Evolutionary conservation across 1,140 invertebrate species (phyloP).

Genomic region (Caenorhabditis latens): DNA sequence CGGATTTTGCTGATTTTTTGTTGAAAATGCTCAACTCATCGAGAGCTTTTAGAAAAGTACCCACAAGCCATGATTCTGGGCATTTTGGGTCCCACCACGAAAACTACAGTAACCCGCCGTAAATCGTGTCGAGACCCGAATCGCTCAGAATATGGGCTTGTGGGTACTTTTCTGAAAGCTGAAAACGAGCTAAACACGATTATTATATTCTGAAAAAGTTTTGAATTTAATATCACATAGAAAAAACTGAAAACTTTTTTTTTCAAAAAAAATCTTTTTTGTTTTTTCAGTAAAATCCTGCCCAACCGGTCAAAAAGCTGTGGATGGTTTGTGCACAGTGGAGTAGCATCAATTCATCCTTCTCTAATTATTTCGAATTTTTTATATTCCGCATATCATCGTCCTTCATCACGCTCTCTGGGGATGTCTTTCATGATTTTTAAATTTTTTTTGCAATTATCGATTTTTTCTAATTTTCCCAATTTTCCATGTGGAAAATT

Average conservation of each 20-base stretch:
- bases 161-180: too few species aligned
- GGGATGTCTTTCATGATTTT: slow-evolving; percentile 37
- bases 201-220: not conserved
- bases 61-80: too few species aligned
- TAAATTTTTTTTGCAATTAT: not conserved
- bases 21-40: too few species aligned
- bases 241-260: not conserved
- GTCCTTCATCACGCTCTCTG: slow-evolving; percentile 34
- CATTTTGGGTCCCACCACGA: too few species aligned
- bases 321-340: slow-evolving; percentile 14
- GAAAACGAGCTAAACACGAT: too few species aligned
- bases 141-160: too few species aligned
- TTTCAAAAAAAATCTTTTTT: not conserved
- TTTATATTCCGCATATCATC: slow-evolving; percentile 1
- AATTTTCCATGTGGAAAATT: not conserved
- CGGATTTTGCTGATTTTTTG: too few species aligned
- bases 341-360: too few species aligned
- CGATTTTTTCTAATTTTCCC: not conserved
- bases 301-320: slow-evolving; percentile 29
- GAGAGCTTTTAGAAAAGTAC: too few species aligned
- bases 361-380: too few species aligned
- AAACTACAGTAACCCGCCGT: too few species aligned
- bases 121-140: too few species aligned
- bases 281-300: slow-evolving; percentile 37
- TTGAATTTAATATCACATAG: not conserved